These are phyloP conservation scores for Ataeniobius toweri DNA, from an alignment of 2,797 vertebrate genomes.

Conservation along the genomic window DNA sequence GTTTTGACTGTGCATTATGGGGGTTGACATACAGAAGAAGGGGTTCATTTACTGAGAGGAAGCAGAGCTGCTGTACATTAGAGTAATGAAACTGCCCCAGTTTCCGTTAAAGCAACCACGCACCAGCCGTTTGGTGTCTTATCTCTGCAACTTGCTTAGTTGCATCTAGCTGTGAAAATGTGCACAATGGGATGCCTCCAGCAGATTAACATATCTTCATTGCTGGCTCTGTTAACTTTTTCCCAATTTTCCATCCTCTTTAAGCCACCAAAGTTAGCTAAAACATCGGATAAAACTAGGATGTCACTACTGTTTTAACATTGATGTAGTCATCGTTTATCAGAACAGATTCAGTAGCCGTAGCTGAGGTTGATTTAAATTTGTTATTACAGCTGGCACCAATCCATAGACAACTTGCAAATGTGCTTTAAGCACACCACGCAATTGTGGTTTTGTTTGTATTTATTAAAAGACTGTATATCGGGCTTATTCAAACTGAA, in stretches of 20 bases:
- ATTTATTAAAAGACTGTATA: background rate
- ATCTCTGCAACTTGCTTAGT: slow-evolving; percentile 10
- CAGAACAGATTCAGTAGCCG: slow-evolving; percentile 30
- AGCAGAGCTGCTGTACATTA: slow-evolving; percentile 24
- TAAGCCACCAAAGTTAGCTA: background rate
- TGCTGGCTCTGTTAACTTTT: background rate
- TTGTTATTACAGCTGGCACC: slow-evolving; percentile 27
- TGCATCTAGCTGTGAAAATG: slow-evolving; percentile 15
- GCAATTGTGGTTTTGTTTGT: background rate
- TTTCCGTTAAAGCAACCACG: slow-evolving; percentile 9
- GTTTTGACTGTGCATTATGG: slow-evolving; percentile 7
- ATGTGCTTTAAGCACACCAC: slow-evolving; percentile 3
- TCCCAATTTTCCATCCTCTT: slow-evolving; percentile 20
- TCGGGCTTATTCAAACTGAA: slow-evolving; percentile 9
- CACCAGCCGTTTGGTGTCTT: slow-evolving; percentile 20
- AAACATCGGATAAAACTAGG: slow-evolving; percentile 42
- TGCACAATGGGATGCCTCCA: background rate
- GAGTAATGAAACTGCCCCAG: background rate
- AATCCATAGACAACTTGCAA: slow-evolving; percentile 29
- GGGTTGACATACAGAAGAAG: background rate
- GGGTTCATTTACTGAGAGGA: slow-evolving; percentile 33
- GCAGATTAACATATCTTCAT: background rate
- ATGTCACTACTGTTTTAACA: slow-evolving; percentile 54
- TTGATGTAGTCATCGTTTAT: slow-evolving; percentile 27
- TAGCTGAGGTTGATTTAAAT: slow-evolving; percentile 21